Base-by-base conservation (phyloP, 2,797 vertebrate species). In the Dendrocincla fuliginosa region DNA sequence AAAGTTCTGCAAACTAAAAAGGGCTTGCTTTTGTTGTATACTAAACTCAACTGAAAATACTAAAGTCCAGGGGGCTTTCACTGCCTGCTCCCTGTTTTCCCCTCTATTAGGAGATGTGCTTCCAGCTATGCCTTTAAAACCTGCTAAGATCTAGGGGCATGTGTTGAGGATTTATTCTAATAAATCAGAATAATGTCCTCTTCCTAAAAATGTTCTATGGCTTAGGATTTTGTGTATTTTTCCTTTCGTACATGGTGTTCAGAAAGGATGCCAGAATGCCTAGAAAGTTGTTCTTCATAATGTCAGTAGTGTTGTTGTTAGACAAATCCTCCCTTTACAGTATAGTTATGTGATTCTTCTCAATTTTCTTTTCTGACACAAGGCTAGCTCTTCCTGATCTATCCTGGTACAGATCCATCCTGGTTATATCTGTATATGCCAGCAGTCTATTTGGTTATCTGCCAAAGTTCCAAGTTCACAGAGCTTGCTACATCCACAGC, bases 1-100 rank as follows among this genome's bases (percentile, higher is more conserved):
- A 50, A 87, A 67, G 57, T 69, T 96, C 55, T n/a, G n/a, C 27
- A 85, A 84, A 83, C 32, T 52, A 83, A 68, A 63, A 88, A 69
- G n/a, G 65, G n/a, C 63, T 92, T 35, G 77, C 71, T 88, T 94
- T 55, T 73, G 49, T 37, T 25, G 12, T 35, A 11, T 8, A 53
- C 9, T 35, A 81, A 64, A 33, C 3, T 88, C 53, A 42, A 37
- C 9, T 32, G 17, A 60, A 50, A 49, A 24, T 57, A 41, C 4
- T 57, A 0, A 83, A 55, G 17, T 37, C 32, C 10, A 37, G 30
- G 24, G 64, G 13, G 8, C 4, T 64, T 68, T 85, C 12, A 5
- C 11, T 65, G 12, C 22, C 39, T 42, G 13, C 24, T 46, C 28
- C 42, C 10, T 44, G 30, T 44, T 63, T 44, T 16, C 30, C 30